These are phyloP conservation scores for Epizoanthus rinbou DNA, from an alignment of 92 coral and sea anemone genomes.

Conservation along the genomic window DNA sequence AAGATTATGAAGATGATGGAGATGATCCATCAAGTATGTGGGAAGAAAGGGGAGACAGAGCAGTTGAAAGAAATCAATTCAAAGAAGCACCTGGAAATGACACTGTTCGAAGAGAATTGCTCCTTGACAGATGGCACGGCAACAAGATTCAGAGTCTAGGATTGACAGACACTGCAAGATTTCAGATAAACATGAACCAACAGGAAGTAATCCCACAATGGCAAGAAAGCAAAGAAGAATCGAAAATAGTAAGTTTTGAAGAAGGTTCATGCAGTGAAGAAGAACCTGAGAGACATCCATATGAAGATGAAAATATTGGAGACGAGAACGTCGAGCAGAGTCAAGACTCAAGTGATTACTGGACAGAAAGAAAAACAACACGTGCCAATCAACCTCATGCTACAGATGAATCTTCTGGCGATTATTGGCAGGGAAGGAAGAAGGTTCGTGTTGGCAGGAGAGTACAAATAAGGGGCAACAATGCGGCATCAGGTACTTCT, in stretches of 20 bases:
- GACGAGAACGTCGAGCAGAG: not conserved
- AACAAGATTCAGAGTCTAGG: conserved; percentile 1
- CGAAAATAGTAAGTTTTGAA: too few species aligned
- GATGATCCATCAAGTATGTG: not conserved
- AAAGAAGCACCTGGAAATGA: too few species aligned
- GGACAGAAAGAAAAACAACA: conserved; percentile 12
- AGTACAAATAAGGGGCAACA: not conserved
- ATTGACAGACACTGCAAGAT: not conserved
- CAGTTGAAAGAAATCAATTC: not conserved
- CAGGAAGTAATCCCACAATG: not conserved
- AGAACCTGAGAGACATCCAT: not conserved
- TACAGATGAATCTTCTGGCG: not conserved
- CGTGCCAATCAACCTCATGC: conserved; percentile 5
- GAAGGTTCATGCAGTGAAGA: not conserved
- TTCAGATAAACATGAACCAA: not conserved
- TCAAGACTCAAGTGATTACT: conserved; percentile 1
- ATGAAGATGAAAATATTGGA: not conserved
- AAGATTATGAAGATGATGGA: conserved; percentile 11
- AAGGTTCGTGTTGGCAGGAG: conserved; percentile 37
- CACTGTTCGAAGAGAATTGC: conserved; percentile 13
- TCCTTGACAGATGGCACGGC: conserved; percentile 25
- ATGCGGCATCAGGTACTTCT: conserved; percentile 21
- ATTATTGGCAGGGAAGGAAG: conserved; percentile 38
- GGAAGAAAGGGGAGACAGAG: not conserved
- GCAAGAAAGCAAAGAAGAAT: not conserved